A percentile compares a stretch with the other conserved stretches of the same genome.
Conservation (phyloP, 2,888 invertebrate genomes). For the Boloria selene region DNA sequence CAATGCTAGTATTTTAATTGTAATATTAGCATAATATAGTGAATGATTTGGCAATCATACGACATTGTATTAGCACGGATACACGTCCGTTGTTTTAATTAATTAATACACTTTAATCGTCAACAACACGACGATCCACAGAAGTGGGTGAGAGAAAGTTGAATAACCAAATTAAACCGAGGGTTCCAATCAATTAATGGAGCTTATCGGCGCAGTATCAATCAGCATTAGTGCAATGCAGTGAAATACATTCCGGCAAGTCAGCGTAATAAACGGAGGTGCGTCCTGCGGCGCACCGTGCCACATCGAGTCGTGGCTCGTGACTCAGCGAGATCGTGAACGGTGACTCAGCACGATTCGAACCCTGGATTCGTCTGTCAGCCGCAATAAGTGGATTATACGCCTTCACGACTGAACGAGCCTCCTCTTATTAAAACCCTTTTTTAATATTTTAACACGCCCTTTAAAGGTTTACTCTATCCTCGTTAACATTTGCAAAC, state of each 20-base stretch:
- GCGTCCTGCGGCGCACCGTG: slow-evolving; percentile 43
- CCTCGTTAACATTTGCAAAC: slow-evolving; percentile 20
- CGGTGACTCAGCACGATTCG: slow-evolving; percentile 67
- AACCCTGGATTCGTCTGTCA: slow-evolving; percentile 62
- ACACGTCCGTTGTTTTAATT: background rate
- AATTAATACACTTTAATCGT: slow-evolving; percentile 7
- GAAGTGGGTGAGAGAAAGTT: slow-evolving; percentile 23
- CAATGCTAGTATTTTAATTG: no score
- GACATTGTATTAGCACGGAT: background rate
- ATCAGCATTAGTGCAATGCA: slow-evolving; percentile 67
- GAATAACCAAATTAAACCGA: slow-evolving; percentile 41
- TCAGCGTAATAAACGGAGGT: slow-evolving; percentile 66
- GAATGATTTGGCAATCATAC: background rate
- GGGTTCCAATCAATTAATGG: slow-evolving; percentile 41
- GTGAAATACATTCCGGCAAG: slow-evolving; percentile 55
- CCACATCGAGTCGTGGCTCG: slow-evolving; percentile 63
- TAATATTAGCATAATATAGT: no score
- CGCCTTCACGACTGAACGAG: slow-evolving; percentile 69
- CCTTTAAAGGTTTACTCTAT: slow-evolving; percentile 16
- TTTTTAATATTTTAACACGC: slow-evolving; percentile 50
- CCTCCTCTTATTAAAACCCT: slow-evolving; percentile 64
- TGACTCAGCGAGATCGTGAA: slow-evolving; percentile 69
- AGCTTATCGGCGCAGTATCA: slow-evolving; percentile 60
- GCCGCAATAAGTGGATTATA: slow-evolving; percentile 78
- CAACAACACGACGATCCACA: slow-evolving; percentile 12